Base-by-base conservation (phyloP, 2,797 vertebrate species). In the Coendou prehensilis region DNA sequence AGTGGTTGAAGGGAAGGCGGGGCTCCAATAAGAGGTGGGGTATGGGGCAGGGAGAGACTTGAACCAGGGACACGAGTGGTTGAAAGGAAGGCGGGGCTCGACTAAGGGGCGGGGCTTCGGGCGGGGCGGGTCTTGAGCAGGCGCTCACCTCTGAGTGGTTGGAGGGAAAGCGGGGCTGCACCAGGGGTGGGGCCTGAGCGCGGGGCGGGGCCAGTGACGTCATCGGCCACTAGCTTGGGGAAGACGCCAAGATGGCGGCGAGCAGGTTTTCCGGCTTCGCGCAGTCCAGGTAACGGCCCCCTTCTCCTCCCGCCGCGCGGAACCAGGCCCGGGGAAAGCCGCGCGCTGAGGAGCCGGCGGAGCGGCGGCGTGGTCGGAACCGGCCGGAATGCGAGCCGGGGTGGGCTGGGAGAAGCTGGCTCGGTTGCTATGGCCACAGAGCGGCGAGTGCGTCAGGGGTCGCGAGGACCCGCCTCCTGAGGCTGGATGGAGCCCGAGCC, bases 201-300 rank as follows among this genome's bases (percentile, higher is more conserved):
- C 64, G 85, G 26, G 82, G 20, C 20, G 22, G 37, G 50, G 67
- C n/a, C 8, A 13, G 8, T 56, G 91, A 76, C 87, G 93, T 88
- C 81, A 93, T 26, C 17, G 52, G 33, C 37, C 9, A 37, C 30
- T 3, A 78, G 76, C 63, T 95, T 94, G 75, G 94, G 92, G 98
- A 98, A 97, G 98, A 98, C 98, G 98, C 98, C 97, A 99, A 99
- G 98, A 99, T 99, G 99, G 99, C 99, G 98, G 99, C 99, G 95
- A 98, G 99, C 96, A 98, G 98, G 98, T 99, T 98, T 94, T 99
- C 98, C 89, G 98, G 99, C 71, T 99, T 98, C 94, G 98, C 99
- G 96, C 98, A 98, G 85, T 99, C 99, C 99, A 99, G 99, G 99
- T 99, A 99, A 98, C 80, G 11, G 63, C 23, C 61, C 18, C 14